Conservation (phyloP, 2,113 vertebrate species). For the Maccullochella peelii region DNA sequence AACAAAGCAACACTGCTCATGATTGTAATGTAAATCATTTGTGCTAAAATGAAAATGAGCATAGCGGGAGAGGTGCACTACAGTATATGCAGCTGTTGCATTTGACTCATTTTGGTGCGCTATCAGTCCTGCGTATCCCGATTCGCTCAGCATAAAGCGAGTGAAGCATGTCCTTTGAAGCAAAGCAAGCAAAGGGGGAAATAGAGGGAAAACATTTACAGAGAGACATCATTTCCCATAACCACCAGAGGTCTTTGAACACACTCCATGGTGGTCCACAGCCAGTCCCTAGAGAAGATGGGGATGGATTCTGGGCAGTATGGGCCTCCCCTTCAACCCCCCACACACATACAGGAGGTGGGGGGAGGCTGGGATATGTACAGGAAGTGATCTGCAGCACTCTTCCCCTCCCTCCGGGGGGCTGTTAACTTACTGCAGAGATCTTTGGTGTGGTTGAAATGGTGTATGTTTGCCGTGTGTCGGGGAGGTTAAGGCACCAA, state of each 20-base stretch:
- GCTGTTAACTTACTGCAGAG: conserved; percentile 89
- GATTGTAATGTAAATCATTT: conserved; percentile 71
- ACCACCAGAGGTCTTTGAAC: conserved; percentile 62
- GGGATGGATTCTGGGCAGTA: conserved; percentile 41
- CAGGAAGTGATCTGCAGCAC: conserved; percentile 81
- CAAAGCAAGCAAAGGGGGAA: conserved; percentile 18
- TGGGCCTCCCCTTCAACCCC: conserved; percentile 17
- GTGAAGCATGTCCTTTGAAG: conserved; percentile 50
- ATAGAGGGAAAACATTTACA: conserved; percentile 63
- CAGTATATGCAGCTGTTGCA: conserved; percentile 42
- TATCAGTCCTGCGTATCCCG: conserved; percentile 6
- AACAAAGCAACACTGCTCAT: conserved; percentile 43
- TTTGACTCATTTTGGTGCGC: conserved; percentile 31
- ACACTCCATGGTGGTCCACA: conserved; percentile 71
- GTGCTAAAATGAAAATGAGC: conserved; percentile 56
- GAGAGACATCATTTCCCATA: conserved; percentile 66
- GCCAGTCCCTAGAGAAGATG: conserved; percentile 67
- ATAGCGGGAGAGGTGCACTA: conserved; percentile 7
- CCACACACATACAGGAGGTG: conserved; percentile 3
- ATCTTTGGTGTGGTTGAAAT: conserved; percentile 82
- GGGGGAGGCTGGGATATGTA: conserved; percentile 51
- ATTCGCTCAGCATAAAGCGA: conserved; percentile 32
- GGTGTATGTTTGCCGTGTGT: conserved; percentile 35
- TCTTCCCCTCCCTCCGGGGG: conserved; percentile 61
- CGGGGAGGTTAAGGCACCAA: conserved; percentile 5